A percentile compares a stretch with the other conserved stretches of the same genome.
phyloP scores from a whole-genome alignment of 2,888 invertebrate genomes.

The Phortica okadai region DNA sequence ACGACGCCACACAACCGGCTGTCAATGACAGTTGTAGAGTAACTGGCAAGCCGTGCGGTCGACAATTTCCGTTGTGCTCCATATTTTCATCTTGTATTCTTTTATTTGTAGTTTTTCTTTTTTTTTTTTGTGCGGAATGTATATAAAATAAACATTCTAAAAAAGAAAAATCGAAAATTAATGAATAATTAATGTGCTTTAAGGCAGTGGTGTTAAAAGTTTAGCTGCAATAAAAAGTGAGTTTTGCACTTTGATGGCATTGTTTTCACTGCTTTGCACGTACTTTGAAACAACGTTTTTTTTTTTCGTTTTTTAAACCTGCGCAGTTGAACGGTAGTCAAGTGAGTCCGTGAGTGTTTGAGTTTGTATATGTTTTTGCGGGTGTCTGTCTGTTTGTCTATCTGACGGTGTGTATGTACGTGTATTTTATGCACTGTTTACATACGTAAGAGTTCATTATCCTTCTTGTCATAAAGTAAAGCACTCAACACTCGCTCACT shows the following conservation, averaged over 20 bases:
- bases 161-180: not conserved
- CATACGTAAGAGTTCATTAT: constrained; percentile 68
- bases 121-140: not conserved
- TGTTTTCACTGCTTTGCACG: not conserved
- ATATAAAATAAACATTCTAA: not conserved
- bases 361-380: constrained; percentile 4
- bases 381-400: constrained; percentile 20
- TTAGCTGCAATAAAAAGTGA: not conserved
- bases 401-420: constrained; percentile 25
- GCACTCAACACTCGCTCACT: constrained; percentile 1
- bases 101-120: constrained; percentile 11
- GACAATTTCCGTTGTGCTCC: not conserved
- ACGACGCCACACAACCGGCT: constrained; percentile 2
- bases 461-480: constrained; percentile 48
- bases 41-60: constrained; percentile 21
- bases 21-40: constrained; percentile 11
- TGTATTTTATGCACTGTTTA: constrained; percentile 48
- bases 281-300: not conserved
- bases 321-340: constrained; percentile 48
- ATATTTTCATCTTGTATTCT: not conserved
- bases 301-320: constrained; percentile 39
- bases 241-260: not conserved
- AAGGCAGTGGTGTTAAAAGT: not conserved
- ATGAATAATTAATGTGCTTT: not conserved
- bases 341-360: constrained; percentile 33